These are phyloP conservation scores for Callipepla californica DNA, from an alignment of 2,113 vertebrate species.

Conservation along the genomic window DNA sequence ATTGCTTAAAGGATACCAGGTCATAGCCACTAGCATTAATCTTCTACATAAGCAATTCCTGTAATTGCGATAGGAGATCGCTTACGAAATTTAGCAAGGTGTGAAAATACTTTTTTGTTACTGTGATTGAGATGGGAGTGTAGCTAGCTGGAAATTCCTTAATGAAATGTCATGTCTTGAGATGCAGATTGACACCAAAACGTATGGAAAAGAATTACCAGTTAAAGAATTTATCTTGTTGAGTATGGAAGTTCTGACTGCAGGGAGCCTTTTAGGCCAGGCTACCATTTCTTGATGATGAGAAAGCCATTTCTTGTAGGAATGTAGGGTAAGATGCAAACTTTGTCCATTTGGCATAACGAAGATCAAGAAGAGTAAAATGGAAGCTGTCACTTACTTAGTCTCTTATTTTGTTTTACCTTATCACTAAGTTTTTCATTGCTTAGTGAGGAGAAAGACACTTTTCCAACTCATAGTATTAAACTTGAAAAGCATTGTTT, in stretches of 20 bases:
- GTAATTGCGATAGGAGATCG: background rate
- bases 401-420: background rate
- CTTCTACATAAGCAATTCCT: slow-evolving; percentile 25
- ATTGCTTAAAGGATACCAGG: background rate
- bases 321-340: background rate
- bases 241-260: background rate
- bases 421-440: background rate
- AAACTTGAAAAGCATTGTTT: background rate
- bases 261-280: background rate
- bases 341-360: background rate
- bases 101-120: background rate
- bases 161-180: background rate
- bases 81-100: slow-evolving; percentile 19
- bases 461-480: background rate
- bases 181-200: background rate
- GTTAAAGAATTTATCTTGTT: background rate
- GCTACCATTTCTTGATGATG: background rate
- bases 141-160: slow-evolving; percentile 29
- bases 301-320: background rate
- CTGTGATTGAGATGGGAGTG: slow-evolving; percentile 7
- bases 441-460: background rate
- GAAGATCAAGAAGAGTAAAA: background rate
- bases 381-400: background rate
- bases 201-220: background rate
- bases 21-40: background rate